Base-by-base conservation (phyloP, 2,888 invertebrate species). In the Trypoxylon attenuatum region DNA sequence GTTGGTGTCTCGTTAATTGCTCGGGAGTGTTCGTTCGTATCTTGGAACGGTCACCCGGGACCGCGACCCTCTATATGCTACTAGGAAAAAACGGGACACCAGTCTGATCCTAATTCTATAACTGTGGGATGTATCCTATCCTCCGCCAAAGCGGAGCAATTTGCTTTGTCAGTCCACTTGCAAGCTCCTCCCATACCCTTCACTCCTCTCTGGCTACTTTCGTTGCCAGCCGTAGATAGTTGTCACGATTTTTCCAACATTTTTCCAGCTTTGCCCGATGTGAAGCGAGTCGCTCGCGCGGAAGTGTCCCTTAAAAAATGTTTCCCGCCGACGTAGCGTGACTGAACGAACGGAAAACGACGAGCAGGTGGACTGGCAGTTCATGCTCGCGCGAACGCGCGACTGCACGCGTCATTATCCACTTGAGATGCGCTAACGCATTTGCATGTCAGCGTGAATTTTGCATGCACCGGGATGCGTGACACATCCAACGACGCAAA, bases 321-420 rank as follows among this genome's bases (percentile, higher is more conserved):
- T 59, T 59, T 59, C 47, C 47, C 63, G 29, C 25, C 63, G 46
- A 58, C 52, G 54, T 23, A 38, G 64, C 74, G 65, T 75, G 69
- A 73, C 73, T 69, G 71, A 75, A 63, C 45, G 56, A 47, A 42
- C 52, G 58, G 61, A 39, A 64, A 58, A 49, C 56, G 68, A 49
- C 54, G 60, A 60, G 54, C 75, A 67, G 69, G 38, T 29, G 51
- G 62, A 64, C 47, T 61, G 66, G 69, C 65, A 68, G 63, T 41
- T 47, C 50, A n/a, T n/a, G n/a, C n/a, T n/a, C n/a, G n/a, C n/a
- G n/a, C n/a, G 50, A 27, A 27, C 27, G 27, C 13, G 13, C 33
- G n/a, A 33, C n/a, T 59, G 51, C 58, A 22, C 23, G 38, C 63
- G 59, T 58, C 63, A 62, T 63, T 63, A 63, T 63, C 52, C 63